Conservation (phyloP, 1,140 invertebrate species). For the Coboldia fuscipes region DNA sequence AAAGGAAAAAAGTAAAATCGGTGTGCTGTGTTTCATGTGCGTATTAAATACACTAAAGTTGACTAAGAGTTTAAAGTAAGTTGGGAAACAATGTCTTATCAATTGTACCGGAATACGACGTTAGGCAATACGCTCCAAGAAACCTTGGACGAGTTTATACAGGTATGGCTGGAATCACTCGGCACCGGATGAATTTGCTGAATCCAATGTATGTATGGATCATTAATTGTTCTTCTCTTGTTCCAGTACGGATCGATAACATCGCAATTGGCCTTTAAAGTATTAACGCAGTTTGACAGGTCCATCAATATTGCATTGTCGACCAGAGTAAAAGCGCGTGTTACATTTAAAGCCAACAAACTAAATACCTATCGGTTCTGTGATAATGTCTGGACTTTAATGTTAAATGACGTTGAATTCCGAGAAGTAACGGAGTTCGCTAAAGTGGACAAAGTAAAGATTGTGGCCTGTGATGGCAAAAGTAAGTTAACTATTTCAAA, state of each 20-base stretch:
- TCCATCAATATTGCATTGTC: slow-evolving; percentile 87
- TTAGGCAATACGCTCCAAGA: slow-evolving; percentile 92
- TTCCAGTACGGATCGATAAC: slow-evolving; percentile 91
- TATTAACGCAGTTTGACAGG: slow-evolving; percentile 91
- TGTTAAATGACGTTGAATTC: slow-evolving; percentile 92
- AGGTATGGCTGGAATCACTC: slow-evolving; percentile 24
- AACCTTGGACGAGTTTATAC: slow-evolving; percentile 82
- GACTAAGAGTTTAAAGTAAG: too few species aligned
- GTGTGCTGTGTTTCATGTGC: too few species aligned
- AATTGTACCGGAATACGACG: slow-evolving; percentile 94
- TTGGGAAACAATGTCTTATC: slow-evolving; percentile 85
- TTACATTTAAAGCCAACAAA: slow-evolving; percentile 92
- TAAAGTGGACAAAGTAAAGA: slow-evolving; percentile 94
- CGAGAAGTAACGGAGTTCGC: slow-evolving; percentile 87
- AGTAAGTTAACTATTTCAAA: slow-evolving; percentile 31
- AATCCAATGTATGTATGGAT: slow-evolving; percentile 3
- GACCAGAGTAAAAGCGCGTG: slow-evolving; percentile 74
- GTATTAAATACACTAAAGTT: too few species aligned
- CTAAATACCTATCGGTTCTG: slow-evolving; percentile 97
- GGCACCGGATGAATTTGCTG: slow-evolving; percentile 2
- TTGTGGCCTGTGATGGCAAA: slow-evolving; percentile 98
- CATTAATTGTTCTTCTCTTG: slow-evolving; percentile 4
- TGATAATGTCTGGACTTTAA: slow-evolving; percentile 99
- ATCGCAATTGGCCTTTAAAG: slow-evolving; percentile 73
- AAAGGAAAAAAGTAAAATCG: too few species aligned